A percentile compares a stretch with the other conserved stretches of the same genome.
phyloP scores from a whole-genome alignment of 2,113 vertebrate genomes.

The Misgurnus anguillicaudatus region DNA sequence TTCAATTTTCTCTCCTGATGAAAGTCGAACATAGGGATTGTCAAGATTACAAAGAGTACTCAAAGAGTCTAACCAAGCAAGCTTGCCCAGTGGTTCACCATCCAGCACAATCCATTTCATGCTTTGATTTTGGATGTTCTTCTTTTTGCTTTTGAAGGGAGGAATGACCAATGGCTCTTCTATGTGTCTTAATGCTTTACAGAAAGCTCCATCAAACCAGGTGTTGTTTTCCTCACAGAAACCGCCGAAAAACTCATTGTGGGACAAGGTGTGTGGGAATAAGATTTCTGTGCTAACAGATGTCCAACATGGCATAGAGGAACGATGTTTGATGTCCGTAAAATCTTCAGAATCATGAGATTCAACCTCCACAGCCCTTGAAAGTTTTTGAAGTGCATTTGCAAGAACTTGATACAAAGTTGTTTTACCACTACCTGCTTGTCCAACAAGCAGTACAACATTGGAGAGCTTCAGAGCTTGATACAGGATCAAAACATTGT shows the following conservation, averaged over 20 bases:
- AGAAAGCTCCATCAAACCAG: conserved; percentile 74
- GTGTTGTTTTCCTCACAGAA: conserved; percentile 57
- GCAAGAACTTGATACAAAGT: conserved; percentile 75
- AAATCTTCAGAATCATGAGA: conserved; percentile 2
- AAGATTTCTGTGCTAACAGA: conserved; percentile 71
- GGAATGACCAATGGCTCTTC: conserved; percentile 8
- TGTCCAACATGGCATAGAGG: conserved; percentile 51
- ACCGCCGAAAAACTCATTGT: conserved; percentile 77
- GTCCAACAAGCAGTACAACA: conserved; percentile 78
- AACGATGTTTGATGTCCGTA: conserved; percentile 20
- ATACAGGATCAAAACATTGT: conserved; percentile 70
- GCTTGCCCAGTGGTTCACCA: conserved; percentile 67
- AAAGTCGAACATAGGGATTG: conserved; percentile 67
- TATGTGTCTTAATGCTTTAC: conserved; percentile 64
- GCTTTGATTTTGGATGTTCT: not conserved
- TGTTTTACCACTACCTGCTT: conserved; percentile 83
- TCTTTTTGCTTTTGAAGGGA: conserved; percentile 11
- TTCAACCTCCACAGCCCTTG: conserved; percentile 36
- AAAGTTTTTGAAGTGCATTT: conserved; percentile 71
- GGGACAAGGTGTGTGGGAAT: conserved; percentile 79
- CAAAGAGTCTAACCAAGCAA: conserved; percentile 79
- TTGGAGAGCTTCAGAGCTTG: conserved; percentile 68
- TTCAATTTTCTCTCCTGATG: conserved; percentile 74
- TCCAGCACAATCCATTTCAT: conserved; percentile 83
- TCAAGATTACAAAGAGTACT: conserved; percentile 68